Conservation (phyloP, 2,113 vertebrate genomes). For the Labeo catla region DNA sequence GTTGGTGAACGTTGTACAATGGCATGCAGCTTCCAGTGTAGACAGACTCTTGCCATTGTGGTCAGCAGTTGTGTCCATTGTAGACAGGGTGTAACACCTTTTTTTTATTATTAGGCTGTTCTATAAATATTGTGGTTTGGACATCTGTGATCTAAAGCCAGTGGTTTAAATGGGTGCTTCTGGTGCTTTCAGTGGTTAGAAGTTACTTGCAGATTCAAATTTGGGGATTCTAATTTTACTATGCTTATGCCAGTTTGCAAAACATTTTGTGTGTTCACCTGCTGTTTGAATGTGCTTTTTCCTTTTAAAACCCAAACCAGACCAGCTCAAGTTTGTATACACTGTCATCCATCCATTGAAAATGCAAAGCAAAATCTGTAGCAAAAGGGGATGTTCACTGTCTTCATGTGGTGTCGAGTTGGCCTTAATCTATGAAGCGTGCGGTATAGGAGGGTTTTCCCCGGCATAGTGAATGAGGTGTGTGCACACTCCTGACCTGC, state of each 20-base stretch:
- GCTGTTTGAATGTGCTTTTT: neutral
- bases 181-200: neutral
- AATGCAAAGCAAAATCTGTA: neutral
- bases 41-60: neutral
- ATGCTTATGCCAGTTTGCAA: neutral
- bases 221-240: neutral
- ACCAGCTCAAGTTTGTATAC: neutral
- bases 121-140: neutral
- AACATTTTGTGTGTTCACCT: neutral
- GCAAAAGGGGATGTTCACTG: neutral
- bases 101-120: neutral
- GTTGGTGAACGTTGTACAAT: neutral
- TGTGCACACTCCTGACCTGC: neutral
- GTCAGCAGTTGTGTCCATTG: neutral
- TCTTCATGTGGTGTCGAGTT: neutral
- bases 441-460: neutral
- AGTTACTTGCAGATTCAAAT: conserved; percentile 11
- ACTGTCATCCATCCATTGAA: neutral
- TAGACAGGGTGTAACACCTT: no score
- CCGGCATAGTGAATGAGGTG: neutral
- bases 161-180: neutral
- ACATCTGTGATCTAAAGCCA: neutral
- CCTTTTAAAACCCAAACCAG: neutral
- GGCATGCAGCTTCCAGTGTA: neutral
- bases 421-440: neutral